Conservation (phyloP, 2,888 invertebrate genomes). For the Arge pagana region DNA sequence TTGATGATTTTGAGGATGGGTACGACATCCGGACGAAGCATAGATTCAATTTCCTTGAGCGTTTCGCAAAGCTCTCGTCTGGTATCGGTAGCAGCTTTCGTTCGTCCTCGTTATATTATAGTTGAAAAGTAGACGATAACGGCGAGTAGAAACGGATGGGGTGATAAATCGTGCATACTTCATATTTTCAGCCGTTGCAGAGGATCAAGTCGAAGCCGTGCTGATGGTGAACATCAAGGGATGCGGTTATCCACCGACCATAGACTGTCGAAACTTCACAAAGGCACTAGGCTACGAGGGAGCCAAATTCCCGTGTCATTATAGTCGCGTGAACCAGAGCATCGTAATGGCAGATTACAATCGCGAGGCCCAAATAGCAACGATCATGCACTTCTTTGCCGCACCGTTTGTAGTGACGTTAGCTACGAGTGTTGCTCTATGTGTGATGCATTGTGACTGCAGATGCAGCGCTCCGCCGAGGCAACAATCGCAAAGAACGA, state of each 20-base stretch:
- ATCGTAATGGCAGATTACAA: slow-evolving; percentile 85
- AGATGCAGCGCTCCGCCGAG: slow-evolving; percentile 70
- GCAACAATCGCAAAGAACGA: slow-evolving; percentile 64
- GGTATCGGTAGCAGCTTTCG: neutral
- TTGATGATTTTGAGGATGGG: too few relatives aligned
- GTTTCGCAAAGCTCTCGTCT: neutral
- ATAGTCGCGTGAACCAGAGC: slow-evolving; percentile 78
- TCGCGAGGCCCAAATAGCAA: slow-evolving; percentile 78
- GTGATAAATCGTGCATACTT: neutral
- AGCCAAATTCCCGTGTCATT: slow-evolving; percentile 69
- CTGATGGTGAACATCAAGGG: slow-evolving; percentile 82
- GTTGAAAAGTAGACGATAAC: too few relatives aligned
- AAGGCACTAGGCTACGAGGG: slow-evolving; percentile 72
- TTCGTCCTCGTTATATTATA: too few relatives aligned
- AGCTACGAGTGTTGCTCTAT: slow-evolving; percentile 82
- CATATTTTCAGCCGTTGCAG: slow-evolving; percentile 51
- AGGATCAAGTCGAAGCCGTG: slow-evolving; percentile 67
- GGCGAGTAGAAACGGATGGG: neutral
- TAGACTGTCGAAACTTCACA: slow-evolving; percentile 78
- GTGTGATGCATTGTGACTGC: slow-evolving; percentile 88
- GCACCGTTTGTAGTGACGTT: slow-evolving; percentile 83
- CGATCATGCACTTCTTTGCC: slow-evolving; percentile 82
- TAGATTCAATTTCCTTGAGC: neutral
- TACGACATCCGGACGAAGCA: too few relatives aligned
- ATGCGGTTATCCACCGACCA: slow-evolving; percentile 80